Conservation (phyloP, 2,888 invertebrate genomes). For the Digitonthophagus gazella region DNA sequence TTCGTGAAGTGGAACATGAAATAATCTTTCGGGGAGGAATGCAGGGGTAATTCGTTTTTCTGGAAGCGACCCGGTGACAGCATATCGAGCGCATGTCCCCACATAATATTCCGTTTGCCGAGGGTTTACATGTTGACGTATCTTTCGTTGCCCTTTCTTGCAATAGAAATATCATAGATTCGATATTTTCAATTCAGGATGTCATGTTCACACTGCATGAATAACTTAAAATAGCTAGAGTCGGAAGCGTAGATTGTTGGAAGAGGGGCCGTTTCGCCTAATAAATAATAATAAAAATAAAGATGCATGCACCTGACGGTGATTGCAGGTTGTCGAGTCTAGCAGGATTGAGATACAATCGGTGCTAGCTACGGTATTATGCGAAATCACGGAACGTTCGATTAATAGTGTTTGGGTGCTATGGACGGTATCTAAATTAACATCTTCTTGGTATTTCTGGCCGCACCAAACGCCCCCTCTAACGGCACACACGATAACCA, state of each 20-base stretch:
- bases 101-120: not conserved
- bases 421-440: conserved; percentile 19
- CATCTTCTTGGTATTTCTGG: conserved; percentile 20
- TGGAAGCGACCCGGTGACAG: not conserved
- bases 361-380: conserved; percentile 10
- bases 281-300: not conserved
- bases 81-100: not conserved
- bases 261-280: not conserved
- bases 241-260: no score
- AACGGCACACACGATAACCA: conserved; percentile 8
- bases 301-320: not conserved
- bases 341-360: not conserved
- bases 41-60: not conserved
- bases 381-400: conserved; percentile 17
- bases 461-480: conserved; percentile 4
- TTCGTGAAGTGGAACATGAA: not conserved
- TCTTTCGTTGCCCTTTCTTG: not conserved
- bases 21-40: not conserved
- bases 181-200: no score
- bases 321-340: not conserved
- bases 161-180: not conserved
- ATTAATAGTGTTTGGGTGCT: conserved; percentile 9
- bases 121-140: no score
- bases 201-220: not conserved
- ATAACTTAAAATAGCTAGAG: not conserved